Base-by-base conservation (phyloP, 2,797 vertebrate species). In the Prionace glauca region DNA sequence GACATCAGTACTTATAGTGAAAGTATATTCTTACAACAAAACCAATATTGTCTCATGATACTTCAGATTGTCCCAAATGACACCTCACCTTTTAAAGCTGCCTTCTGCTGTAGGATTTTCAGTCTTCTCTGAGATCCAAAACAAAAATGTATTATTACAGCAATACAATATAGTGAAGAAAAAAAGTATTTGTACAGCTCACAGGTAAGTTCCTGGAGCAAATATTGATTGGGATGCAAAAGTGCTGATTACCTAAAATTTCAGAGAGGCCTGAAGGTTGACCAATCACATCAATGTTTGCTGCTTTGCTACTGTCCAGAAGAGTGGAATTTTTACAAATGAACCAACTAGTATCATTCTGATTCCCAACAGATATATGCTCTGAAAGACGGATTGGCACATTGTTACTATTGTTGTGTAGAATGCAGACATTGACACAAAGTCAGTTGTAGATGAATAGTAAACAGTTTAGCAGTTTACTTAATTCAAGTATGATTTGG, bases 291-390 rank as follows among this genome's bases (percentile, higher is more conserved):
- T 97, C 96, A 96, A 99, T 96, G 90, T 96, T 96, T 96, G 98
- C 93, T 9, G 98, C 98, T 0, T 97, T 97, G 96, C 98, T 98
- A 96, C 96, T 96, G 95, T 99, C 98, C 95, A 99, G 97, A 95
- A 99, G 97, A 96, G 99, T 99, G 24, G 99, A 99, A 97, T 99
- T 99, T 97, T 97, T 99, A 67, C 96, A 96, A 0, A 96, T 95
- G 50, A 91, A 0, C 29, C 67, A 95, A 77, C 96, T 95, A 96
- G 96, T 62, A 56, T 96, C 96, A 0, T 96, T 96, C 8, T 22
- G n/a, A 36, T 65, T 16, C 60, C 18, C 8, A 92, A 24, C 8
- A 92, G 18, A 24, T 22, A n/a, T 12, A 69, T 41, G 32, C 2
- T 92, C 90, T 92, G 65, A 67, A 92, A 92, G 20, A 26, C 24